Conservation (phyloP, 1,140 invertebrate species). For the Magallana gigas region DNA sequence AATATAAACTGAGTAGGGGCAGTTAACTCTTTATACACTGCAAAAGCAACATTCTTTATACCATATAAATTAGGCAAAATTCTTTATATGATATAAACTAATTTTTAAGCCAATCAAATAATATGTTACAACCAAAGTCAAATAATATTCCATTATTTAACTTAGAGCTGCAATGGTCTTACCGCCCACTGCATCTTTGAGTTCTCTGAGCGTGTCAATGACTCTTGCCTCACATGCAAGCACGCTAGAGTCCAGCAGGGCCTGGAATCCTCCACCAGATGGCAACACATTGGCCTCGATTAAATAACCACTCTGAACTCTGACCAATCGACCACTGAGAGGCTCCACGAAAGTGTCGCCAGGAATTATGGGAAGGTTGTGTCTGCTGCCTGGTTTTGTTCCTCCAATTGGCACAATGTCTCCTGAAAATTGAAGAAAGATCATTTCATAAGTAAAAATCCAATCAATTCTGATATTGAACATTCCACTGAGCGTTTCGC, state of each 20-base stretch:
- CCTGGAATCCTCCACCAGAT: constrained; percentile 75
- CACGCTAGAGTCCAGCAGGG: constrained; percentile 71
- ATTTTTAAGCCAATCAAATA: too few relatives aligned
- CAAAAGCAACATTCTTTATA: too few relatives aligned
- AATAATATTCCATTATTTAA: too few relatives aligned
- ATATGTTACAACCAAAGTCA: too few relatives aligned
- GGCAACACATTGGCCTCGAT: constrained; percentile 61
- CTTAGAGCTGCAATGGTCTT: not conserved
- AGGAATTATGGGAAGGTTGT: constrained; percentile 70
- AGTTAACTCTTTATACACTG: too few relatives aligned
- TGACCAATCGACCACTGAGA: constrained; percentile 69
- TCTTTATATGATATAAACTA: too few relatives aligned
- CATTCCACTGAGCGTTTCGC: too few relatives aligned
- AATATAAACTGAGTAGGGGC: too few relatives aligned
- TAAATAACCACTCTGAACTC: constrained; percentile 69
- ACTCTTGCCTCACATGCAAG: constrained; percentile 72
- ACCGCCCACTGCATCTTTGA: constrained; percentile 70
- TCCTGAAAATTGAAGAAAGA: constrained; percentile 54
- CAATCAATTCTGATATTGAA: too few relatives aligned
- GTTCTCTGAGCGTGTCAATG: constrained; percentile 67
- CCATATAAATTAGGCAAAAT: too few relatives aligned
- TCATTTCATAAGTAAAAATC: too few relatives aligned
- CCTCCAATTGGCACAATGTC: constrained; percentile 74
- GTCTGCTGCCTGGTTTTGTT: constrained; percentile 57
- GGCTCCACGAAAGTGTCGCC: constrained; percentile 70